A percentile compares a stretch with the other conserved stretches of the same genome.
Conservation (phyloP, 2,113 vertebrate genomes). For the Pteronura brasiliensis region DNA sequence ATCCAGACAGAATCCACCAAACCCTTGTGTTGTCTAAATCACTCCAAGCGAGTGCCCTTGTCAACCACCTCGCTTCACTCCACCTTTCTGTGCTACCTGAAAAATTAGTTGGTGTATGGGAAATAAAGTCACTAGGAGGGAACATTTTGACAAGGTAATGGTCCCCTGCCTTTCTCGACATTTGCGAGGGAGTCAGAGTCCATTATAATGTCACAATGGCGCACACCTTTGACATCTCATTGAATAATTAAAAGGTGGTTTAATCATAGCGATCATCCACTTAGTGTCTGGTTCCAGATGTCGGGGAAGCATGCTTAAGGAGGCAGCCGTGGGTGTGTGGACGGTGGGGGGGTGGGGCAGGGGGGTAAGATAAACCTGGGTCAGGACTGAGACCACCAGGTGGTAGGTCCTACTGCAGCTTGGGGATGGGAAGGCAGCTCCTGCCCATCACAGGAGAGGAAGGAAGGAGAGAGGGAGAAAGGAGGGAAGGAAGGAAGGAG, state of each 20-base stretch:
- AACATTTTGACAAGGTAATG: slow-evolving; percentile 64
- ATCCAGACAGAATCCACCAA: neutral
- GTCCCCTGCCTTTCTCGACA: slow-evolving; percentile 16
- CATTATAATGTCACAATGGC: slow-evolving; percentile 22
- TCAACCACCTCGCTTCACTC: neutral
- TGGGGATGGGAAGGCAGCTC: no score
- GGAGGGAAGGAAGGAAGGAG: neutral
- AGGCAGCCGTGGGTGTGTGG: neutral
- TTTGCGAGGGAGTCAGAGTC: slow-evolving; percentile 54
- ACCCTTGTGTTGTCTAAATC: neutral
- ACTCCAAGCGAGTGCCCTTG: neutral
- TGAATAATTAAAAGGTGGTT: slow-evolving; percentile 66
- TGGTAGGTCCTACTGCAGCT: neutral
- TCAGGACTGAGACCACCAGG: neutral
- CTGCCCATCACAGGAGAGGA: neutral
- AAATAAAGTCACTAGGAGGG: slow-evolving; percentile 62
- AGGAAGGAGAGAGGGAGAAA: neutral
- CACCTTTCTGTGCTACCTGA: neutral
- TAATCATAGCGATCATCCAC: slow-evolving; percentile 64
- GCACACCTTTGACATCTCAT: slow-evolving; percentile 16
- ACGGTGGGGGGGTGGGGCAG: no score
- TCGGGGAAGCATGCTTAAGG: neutral
- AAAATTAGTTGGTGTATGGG: slow-evolving; percentile 59
- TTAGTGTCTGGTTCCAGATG: slow-evolving; percentile 51
- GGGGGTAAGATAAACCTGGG: no score